Conservation (phyloP, 2,113 vertebrate species). For the Boleophthalmus pectinirostris region DNA sequence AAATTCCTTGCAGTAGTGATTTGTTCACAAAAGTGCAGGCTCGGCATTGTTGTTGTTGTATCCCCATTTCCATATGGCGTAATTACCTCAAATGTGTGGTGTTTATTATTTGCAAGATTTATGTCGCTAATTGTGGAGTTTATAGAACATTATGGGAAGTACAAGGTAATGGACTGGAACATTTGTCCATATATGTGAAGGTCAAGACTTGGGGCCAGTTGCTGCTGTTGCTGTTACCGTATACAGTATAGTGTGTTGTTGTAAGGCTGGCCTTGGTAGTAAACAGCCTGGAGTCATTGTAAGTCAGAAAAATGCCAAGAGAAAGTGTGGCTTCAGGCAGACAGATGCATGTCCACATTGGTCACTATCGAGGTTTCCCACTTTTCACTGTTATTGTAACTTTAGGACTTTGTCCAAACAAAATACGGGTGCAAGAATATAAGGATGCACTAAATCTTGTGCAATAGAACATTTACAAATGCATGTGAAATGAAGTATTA, state of each 20-base stretch:
- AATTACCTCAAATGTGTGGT: background rate
- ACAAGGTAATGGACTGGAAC: background rate
- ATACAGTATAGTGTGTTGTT: background rate
- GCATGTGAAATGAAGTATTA: too few species aligned
- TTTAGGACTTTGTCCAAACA: background rate
- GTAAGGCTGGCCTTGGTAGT: background rate
- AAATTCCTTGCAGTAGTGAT: slow-evolving; percentile 10
- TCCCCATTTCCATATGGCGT: background rate
- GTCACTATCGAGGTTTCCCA: background rate
- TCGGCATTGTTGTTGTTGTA: slow-evolving; percentile 7
- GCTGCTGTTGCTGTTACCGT: background rate
- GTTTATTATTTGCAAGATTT: background rate
- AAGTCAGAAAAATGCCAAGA: slow-evolving; percentile 4
- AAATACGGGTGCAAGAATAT: background rate
- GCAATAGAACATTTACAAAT: too few species aligned
- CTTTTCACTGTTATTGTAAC: background rate
- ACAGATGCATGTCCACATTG: background rate
- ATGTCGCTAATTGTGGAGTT: background rate
- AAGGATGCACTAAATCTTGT: too few species aligned
- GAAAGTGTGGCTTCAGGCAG: background rate
- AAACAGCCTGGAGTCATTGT: slow-evolving; percentile 5
- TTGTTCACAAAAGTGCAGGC: background rate
- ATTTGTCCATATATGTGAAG: background rate
- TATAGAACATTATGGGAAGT: background rate
- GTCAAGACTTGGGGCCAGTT: background rate